phyloP scores from a whole-genome alignment of 2,888 invertebrate species.

The Kuschelorhynchus macadamiae region DNA sequence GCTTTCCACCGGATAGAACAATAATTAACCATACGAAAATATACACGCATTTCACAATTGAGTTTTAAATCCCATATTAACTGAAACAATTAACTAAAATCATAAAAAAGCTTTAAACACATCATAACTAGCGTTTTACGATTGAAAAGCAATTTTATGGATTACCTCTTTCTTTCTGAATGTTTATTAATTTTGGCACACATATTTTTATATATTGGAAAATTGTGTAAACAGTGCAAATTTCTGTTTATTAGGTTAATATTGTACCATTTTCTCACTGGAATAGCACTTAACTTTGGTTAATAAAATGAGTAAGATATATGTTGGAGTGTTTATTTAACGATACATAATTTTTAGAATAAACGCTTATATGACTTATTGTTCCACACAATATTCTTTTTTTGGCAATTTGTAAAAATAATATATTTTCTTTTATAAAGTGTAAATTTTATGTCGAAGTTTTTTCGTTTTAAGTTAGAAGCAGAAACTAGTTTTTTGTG shows the following conservation, averaged over 20 bases:
- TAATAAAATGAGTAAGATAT: background rate
- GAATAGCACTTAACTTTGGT: too few relatives aligned
- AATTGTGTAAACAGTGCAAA: constrained; percentile 13
- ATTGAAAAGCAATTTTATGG: constrained; percentile 22
- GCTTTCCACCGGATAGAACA: background rate
- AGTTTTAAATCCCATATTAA: background rate
- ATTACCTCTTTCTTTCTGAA: constrained; percentile 5
- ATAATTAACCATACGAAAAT: constrained; percentile 1
- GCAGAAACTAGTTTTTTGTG: too few relatives aligned
- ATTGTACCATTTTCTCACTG: too few relatives aligned
- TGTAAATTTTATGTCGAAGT: too few relatives aligned
- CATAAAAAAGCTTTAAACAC: constrained; percentile 28
- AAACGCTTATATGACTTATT: too few relatives aligned
- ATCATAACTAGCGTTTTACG: constrained; percentile 31
- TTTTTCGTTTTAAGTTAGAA: too few relatives aligned
- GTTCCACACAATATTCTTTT: too few relatives aligned
- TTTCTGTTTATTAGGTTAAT: constrained; percentile 17
- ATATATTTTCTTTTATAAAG: too few relatives aligned
- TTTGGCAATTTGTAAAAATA: too few relatives aligned
- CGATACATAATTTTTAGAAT: too few relatives aligned
- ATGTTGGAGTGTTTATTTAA: constrained; percentile 3
- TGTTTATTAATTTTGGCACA: constrained; percentile 32
- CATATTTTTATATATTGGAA: constrained; percentile 5
- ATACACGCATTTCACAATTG: background rate
- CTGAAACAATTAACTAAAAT: constrained; percentile 30